Evolutionary conservation across 2,113 vertebrate species (phyloP).

Genomic region (Motacilla alba): DNA sequence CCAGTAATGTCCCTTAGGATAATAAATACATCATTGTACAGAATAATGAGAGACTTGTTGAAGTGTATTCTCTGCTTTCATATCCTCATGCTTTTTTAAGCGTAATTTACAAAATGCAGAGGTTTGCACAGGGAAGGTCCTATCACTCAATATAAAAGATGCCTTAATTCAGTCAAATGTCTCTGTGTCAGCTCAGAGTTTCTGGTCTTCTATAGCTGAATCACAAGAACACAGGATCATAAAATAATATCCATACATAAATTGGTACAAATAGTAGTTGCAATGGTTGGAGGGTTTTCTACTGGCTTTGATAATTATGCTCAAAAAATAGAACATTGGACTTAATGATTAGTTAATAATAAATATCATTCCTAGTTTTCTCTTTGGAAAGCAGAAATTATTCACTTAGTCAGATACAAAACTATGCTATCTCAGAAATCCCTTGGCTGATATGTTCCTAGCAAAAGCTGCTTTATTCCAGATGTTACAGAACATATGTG

Average conservation of each 20-base stretch:
- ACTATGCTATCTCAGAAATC: not conserved
- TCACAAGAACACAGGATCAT: not conserved
- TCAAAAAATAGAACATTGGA: not conserved
- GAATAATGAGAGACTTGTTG: not conserved
- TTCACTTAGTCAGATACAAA: not conserved
- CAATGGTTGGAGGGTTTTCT: not conserved
- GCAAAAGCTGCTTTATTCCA: constrained; percentile 60
- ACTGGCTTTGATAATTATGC: not conserved
- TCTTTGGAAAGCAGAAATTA: not conserved
- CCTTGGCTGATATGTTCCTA: not conserved
- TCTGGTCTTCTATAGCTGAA: not conserved
- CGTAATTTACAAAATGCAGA: not conserved
- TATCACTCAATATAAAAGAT: not conserved
- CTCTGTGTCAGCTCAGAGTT: not conserved
- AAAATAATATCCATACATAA: not conserved
- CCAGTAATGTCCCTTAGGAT: not conserved
- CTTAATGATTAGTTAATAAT: not conserved
- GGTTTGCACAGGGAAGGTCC: not conserved
- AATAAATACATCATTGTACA: not conserved
- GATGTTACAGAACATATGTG: constrained; percentile 39
- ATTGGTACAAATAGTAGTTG: not conserved
- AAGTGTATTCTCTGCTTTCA: not conserved
- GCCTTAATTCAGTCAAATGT: not conserved
- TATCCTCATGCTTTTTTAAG: not conserved
- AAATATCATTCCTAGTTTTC: not conserved